Conservation (phyloP, 2,113 vertebrate genomes). For the Progne subis region DNA sequence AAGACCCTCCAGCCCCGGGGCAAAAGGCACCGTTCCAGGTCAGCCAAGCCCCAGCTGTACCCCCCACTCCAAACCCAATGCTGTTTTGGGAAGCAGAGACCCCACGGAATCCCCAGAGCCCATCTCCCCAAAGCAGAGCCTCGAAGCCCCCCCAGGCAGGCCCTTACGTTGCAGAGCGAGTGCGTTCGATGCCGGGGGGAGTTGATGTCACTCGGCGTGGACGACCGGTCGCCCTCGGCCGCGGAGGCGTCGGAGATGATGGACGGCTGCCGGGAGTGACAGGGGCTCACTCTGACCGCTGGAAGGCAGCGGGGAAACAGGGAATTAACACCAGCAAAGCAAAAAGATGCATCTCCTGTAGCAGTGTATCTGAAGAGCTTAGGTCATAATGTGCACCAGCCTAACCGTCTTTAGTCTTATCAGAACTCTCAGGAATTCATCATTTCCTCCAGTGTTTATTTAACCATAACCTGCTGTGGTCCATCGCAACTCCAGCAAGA, state of each 20-base stretch:
- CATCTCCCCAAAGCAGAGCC: accelerated
- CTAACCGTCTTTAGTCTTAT: neutral
- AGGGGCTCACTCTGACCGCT: constrained; percentile 93
- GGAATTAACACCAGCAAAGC: neutral
- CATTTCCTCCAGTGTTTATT: no score
- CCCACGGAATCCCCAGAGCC: neutral
- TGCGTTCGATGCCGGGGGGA: constrained; percentile 96
- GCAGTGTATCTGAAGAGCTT: neutral
- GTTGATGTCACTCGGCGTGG: constrained; percentile 97
- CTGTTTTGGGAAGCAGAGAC: accelerated
- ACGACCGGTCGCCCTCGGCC: constrained; percentile 92
- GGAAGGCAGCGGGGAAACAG: constrained; percentile 21
- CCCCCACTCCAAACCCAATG: accelerated
- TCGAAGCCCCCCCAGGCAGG: accelerated
- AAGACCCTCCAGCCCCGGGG: accelerated
- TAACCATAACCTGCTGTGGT: no score
- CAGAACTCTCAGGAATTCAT: neutral
- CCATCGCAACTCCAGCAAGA: no score
- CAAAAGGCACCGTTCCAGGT: neutral
- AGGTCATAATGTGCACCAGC: neutral
- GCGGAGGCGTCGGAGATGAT: constrained; percentile 93
- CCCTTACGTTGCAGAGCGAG: constrained; percentile 99
- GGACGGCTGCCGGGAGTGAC: constrained; percentile 94
- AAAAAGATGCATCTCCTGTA: neutral
- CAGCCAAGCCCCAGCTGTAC: neutral